Conservation (phyloP, 2,797 vertebrate genomes). For the Gallirallus australis region DNA sequence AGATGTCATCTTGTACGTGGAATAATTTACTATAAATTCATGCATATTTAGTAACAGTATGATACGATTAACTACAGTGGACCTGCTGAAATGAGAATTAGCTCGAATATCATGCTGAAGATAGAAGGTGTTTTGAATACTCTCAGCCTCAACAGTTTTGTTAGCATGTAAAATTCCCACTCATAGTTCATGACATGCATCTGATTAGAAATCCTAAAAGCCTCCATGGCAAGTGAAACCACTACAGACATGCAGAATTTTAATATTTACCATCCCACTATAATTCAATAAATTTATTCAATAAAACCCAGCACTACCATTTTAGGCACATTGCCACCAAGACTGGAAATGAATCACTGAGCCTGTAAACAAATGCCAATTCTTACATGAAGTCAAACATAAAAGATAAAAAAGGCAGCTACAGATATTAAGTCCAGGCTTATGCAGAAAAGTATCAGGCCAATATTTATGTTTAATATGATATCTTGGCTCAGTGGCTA, state of each 20-base stretch:
- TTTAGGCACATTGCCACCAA: background rate
- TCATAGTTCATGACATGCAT: background rate
- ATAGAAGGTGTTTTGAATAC: background rate
- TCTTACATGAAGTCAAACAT: background rate
- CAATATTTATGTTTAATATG: background rate
- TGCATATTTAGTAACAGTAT: background rate
- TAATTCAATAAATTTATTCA: background rate
- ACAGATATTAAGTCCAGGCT: background rate
- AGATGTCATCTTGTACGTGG: conserved; percentile 10
- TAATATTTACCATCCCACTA: background rate
- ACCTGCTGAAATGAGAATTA: background rate
- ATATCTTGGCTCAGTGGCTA: background rate
- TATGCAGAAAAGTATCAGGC: background rate
- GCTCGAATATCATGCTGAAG: background rate
- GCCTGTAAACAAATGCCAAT: background rate
- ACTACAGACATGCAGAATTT: background rate
- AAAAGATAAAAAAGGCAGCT: background rate
- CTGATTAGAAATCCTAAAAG: background rate
- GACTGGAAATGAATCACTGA: background rate
- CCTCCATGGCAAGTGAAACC: background rate
- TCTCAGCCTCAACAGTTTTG: background rate
- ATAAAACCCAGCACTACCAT: background rate
- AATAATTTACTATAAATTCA: conserved; percentile 49
- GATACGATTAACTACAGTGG: conserved; percentile 29
- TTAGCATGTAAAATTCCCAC: background rate